Conservation (phyloP, 2,888 invertebrate genomes). For the Rhorus exstirpatorius region DNA sequence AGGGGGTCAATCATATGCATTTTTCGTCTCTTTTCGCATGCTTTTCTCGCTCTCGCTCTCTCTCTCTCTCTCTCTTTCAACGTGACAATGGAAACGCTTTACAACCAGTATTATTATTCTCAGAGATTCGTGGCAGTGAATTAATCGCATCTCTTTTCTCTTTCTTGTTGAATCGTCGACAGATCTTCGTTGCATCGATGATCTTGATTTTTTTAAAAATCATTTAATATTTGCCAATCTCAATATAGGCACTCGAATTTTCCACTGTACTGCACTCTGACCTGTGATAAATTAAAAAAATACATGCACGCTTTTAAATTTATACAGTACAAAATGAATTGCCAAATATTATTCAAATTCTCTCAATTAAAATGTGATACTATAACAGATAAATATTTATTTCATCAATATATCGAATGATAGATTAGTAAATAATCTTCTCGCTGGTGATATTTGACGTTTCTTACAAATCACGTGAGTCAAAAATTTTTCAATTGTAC, state of each 20-base stretch:
- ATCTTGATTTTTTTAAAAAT: not conserved
- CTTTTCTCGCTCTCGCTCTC: not conserved
- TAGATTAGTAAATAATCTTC: not conserved
- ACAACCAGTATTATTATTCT: not conserved
- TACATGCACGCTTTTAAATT: too few species aligned
- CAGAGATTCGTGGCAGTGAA: not conserved
- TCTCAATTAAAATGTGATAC: too few species aligned
- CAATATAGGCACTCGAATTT: not conserved
- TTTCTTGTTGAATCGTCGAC: not conserved
- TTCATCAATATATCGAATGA: too few species aligned
- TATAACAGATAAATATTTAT: too few species aligned
- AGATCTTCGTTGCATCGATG: not conserved
- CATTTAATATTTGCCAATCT: not conserved
- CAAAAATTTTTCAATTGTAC: not conserved
- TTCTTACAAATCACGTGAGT: constrained; percentile 1
- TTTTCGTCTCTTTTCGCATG: not conserved
- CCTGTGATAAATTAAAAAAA: too few species aligned
- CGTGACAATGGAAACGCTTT: not conserved
- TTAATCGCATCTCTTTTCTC: not conserved
- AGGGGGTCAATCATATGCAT: constrained; percentile 42
- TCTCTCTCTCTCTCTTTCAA: not conserved
- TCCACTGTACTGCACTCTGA: not conserved
- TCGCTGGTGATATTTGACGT: constrained; percentile 10
- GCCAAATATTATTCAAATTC: too few species aligned
- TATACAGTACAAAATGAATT: too few species aligned